Evolutionary conservation across 2,797 vertebrate genomes (phyloP).

Genomic region (Pangasius mekongensis): DNA sequence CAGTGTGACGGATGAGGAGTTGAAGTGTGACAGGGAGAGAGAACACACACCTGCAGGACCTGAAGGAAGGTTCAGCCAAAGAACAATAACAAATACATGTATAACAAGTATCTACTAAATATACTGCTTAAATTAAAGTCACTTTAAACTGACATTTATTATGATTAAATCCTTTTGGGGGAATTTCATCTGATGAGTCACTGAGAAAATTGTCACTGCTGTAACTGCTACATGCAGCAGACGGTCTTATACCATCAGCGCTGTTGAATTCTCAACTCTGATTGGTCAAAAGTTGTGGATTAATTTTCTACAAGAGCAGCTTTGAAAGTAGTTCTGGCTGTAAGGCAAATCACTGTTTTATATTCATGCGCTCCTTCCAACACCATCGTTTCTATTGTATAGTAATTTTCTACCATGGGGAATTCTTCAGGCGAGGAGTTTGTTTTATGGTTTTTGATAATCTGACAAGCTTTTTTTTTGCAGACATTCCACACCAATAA

Average conservation of each 20-base stretch:
- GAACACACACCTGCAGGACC: slow-evolving; percentile 79
- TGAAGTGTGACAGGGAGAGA: slow-evolving; percentile 71
- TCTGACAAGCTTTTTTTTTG: too few relatives aligned
- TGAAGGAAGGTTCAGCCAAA: slow-evolving; percentile 59
- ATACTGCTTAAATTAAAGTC: not conserved
- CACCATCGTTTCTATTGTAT: not conserved
- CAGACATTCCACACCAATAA: not conserved
- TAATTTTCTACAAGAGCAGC: not conserved
- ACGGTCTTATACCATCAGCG: not conserved
- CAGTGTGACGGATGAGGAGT: slow-evolving; percentile 76
- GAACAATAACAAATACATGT: not conserved
- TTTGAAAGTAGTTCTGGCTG: not conserved
- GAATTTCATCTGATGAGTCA: not conserved
- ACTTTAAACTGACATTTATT: not conserved
- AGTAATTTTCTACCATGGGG: not conserved
- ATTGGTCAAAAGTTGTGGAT: not conserved
- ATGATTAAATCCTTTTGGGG: not conserved
- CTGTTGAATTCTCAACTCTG: not conserved
- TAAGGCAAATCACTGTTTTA: not conserved
- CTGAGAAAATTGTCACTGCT: not conserved
- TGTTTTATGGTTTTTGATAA: not conserved
- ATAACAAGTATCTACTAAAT: not conserved
- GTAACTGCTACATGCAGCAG: not conserved
- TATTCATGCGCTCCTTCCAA: not conserved
- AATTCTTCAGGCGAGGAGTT: not conserved